These are phyloP conservation scores for Hofmannophila pseudospretella DNA, from an alignment of 2,888 invertebrate genomes.

Conservation along the genomic window DNA sequence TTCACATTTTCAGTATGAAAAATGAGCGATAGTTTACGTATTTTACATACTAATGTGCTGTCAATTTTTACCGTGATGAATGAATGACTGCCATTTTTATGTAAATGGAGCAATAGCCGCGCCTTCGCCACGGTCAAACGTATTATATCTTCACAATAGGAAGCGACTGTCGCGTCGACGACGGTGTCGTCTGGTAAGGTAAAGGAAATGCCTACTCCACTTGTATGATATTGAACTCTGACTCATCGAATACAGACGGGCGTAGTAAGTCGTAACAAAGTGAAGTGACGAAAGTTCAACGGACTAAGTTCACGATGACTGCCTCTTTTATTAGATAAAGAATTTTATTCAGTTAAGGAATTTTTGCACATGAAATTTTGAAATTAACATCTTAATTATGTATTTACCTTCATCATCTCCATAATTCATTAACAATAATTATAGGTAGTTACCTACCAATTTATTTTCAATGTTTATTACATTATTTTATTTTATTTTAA, in stretches of 20 bases:
- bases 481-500: too few species aligned
- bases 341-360: too few species aligned
- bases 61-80: not conserved
- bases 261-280: not conserved
- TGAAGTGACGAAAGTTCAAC: conserved; percentile 11
- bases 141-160: not conserved
- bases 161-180: not conserved
- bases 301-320: conserved; percentile 1
- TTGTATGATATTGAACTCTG: conserved; percentile 3
- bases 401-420: too few species aligned
- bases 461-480: too few species aligned
- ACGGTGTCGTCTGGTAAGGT: conserved; percentile 3
- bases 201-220: conserved; percentile 5
- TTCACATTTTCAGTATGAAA: too few species aligned
- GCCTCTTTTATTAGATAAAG: too few species aligned
- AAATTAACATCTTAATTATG: too few species aligned
- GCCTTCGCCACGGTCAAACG: conserved; percentile 6
- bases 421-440: too few species aligned
- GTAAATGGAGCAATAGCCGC: conserved; percentile 9
- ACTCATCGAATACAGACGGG: not conserved
- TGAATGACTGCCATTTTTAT: conserved; percentile 1
- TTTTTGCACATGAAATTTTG: too few species aligned
- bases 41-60: too few species aligned
- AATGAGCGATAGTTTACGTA: too few species aligned
- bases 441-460: too few species aligned